A percentile compares a stretch with the other conserved stretches of the same genome.
phyloP scores from a whole-genome alignment of 35 echinoderm and acorn worm genomes.

The Apostichopus parvimensis region DNA sequence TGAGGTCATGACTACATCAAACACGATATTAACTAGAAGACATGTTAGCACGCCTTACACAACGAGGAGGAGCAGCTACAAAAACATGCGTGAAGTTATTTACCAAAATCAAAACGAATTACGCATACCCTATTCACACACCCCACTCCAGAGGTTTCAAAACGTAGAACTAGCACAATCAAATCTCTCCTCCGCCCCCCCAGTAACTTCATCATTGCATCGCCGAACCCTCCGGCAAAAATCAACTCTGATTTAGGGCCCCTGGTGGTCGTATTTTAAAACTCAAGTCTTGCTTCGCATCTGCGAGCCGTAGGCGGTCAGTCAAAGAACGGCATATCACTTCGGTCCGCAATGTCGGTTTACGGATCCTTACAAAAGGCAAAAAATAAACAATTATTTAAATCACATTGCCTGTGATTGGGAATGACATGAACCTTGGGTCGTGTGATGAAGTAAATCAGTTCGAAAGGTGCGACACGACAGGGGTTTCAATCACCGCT shows the following conservation, averaged over 20 bases:
- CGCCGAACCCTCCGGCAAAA: conserved; percentile 34
- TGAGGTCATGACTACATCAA: conserved; percentile 34
- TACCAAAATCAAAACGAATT: conserved; percentile 26
- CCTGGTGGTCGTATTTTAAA: conserved; percentile 30
- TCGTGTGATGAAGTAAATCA: conserved; percentile 45
- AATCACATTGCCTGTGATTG: conserved; percentile 27
- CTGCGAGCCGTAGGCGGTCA: conserved; percentile 38
- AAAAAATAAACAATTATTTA: conserved; percentile 36
- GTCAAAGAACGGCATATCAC: conserved; percentile 11
- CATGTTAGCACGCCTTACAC: neutral
- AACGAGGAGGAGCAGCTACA: conserved; percentile 16
- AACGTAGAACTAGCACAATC: neutral
- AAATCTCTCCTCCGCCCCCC: neutral
- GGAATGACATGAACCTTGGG: conserved; percentile 45
- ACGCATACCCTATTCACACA: neutral
- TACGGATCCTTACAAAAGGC: conserved; percentile 20
- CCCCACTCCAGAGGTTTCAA: neutral
- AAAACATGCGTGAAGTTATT: conserved; percentile 52
- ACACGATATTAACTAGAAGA: conserved; percentile 13
- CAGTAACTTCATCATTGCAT: conserved; percentile 21
- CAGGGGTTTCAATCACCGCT: conserved; percentile 32
- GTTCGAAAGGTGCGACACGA: conserved; percentile 34
- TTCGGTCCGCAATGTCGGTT: neutral
- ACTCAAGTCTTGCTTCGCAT: neutral
- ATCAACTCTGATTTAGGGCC: conserved; percentile 43